Percentiles rank a stretch among this genome's conserved stretches.
phyloP scores from a whole-genome alignment of 2,888 invertebrate genomes.

The Acanthococcus lagerstroemiae region DNA sequence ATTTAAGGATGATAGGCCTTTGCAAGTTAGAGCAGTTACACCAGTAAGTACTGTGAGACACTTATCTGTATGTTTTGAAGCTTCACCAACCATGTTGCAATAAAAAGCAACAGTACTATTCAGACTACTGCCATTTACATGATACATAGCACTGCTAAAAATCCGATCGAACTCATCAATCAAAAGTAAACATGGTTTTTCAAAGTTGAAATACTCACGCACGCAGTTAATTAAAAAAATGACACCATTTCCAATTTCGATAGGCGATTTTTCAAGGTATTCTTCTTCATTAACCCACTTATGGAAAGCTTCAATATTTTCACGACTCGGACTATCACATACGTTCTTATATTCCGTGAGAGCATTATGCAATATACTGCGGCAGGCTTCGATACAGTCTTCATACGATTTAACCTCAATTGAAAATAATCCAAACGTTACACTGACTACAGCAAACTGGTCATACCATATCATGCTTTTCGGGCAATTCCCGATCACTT shows the following conservation, averaged over 20 bases:
- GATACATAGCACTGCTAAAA: neutral
- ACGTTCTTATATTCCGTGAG: too few species aligned
- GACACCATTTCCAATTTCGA: neutral
- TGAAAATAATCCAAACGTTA: too few species aligned
- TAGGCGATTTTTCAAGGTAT: neutral
- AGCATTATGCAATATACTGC: too few species aligned
- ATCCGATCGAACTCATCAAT: constrained; percentile 4
- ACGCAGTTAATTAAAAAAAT: neutral
- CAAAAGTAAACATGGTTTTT: constrained; percentile 4
- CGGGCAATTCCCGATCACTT: too few species aligned
- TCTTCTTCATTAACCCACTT: too few species aligned
- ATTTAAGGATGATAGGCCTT: neutral
- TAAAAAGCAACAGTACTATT: constrained; percentile 6
- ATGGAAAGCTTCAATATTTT: too few species aligned
- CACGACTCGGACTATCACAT: too few species aligned
- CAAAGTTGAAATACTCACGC: constrained; percentile 4
- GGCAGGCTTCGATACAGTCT: too few species aligned
- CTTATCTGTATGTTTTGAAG: neutral
- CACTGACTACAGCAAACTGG: too few species aligned
- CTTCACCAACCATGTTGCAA: constrained; percentile 6
- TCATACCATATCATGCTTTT: too few species aligned
- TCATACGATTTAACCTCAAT: too few species aligned
- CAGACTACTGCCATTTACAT: neutral
- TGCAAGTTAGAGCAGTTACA: neutral
- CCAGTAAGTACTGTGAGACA: neutral